A percentile compares a stretch with the other conserved stretches of the same genome.
phyloP scores from a whole-genome alignment of 64 coral and sea anemone genomes.

The Actinia equina region DNA sequence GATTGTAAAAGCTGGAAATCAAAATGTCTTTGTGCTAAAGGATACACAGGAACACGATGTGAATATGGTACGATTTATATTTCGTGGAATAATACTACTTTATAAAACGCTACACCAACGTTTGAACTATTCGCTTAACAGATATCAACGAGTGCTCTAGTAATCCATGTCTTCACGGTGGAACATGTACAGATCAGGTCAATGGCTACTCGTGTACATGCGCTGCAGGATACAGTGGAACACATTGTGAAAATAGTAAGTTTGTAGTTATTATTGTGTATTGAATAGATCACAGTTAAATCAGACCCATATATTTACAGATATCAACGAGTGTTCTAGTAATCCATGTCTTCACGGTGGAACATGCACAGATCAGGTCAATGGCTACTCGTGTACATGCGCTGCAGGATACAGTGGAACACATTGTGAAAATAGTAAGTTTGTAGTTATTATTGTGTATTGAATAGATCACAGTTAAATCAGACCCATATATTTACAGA shows the following conservation, averaged over 20 bases:
- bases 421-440: neutral
- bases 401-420: neutral
- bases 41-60: neutral
- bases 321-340: neutral
- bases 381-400: conserved; percentile 14
- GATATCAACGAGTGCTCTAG: no score
- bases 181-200: neutral
- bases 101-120: no score
- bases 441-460: neutral
- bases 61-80: neutral
- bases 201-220: neutral
- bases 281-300: no score
- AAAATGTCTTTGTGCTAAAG: neutral
- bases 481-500: neutral
- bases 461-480: no score
- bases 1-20: neutral
- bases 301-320: neutral
- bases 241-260: neutral
- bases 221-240: neutral
- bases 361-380: conserved; percentile 5
- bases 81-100: no score
- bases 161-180: no score
- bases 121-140: no score
- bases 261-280: neutral
- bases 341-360: neutral